These are phyloP conservation scores for Microctonus hyperodae DNA, from an alignment of 2,888 invertebrate genomes.

Conservation along the genomic window DNA sequence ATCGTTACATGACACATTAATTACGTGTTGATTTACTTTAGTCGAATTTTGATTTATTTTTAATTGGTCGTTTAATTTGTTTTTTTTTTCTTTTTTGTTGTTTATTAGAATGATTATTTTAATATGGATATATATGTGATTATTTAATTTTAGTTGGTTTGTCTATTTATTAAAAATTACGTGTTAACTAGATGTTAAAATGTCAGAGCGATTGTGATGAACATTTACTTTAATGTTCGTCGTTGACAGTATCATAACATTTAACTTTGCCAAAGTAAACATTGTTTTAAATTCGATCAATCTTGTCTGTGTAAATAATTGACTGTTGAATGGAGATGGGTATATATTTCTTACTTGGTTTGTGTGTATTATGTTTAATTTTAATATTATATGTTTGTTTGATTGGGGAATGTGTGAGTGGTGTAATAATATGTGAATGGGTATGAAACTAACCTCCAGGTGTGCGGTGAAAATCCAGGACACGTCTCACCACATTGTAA, in stretches of 20 bases:
- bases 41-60: not conserved
- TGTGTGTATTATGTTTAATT: not conserved
- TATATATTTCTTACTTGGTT: not conserved
- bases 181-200: slow-evolving; percentile 1
- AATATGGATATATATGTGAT: not conserved
- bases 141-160: too few relatives aligned
- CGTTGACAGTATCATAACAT: not conserved
- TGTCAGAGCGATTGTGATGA: not conserved
- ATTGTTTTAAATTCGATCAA: not conserved
- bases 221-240: not conserved
- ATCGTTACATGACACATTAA: not conserved
- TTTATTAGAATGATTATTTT: not conserved
- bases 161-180: not conserved
- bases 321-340: not conserved
- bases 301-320: not conserved
- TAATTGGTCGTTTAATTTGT: not conserved
- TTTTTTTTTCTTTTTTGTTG: not conserved
- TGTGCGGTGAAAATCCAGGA: slow-evolving; percentile 82
- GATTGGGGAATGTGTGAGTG: too few relatives aligned
- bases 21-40: too few relatives aligned
- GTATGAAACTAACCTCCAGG: slow-evolving; percentile 80
- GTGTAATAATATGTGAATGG: too few relatives aligned
- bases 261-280: slow-evolving; percentile 1
- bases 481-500: slow-evolving; percentile 83
- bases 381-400: not conserved